phyloP scores from a whole-genome alignment of 2,113 vertebrate species.

The Trogon surrucura region DNA sequence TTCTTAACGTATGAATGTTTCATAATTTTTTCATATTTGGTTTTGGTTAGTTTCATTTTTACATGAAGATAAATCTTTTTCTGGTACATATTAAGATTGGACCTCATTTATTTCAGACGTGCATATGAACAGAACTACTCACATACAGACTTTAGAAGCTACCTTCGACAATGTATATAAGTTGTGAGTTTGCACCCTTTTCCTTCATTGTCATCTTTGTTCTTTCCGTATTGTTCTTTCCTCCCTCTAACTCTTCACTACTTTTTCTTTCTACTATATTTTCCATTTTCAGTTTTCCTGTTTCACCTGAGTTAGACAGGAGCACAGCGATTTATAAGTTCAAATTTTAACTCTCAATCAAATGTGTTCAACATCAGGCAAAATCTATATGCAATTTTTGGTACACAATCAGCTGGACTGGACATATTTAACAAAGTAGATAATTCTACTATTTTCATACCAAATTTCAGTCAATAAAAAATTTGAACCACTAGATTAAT shows the following conservation, averaged over 20 bases:
- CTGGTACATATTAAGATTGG: not conserved
- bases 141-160: not conserved
- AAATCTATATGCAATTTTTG: not conserved
- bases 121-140: not conserved
- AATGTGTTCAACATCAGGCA: not conserved
- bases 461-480: not conserved
- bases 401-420: not conserved
- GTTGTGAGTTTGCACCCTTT: not conserved
- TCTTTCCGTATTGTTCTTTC: not conserved
- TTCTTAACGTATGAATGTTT: not conserved
- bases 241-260: not conserved
- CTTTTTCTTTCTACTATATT: not conserved
- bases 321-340: not conserved
- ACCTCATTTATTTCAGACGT: not conserved
- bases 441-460: not conserved
- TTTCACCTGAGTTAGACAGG: not conserved
- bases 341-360: not conserved
- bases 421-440: not conserved
- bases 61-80: not conserved
- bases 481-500: not conserved
- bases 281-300: not conserved
- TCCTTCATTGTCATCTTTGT: not conserved
- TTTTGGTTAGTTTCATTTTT: not conserved
- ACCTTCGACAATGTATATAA: not conserved
- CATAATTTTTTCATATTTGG: not conserved